Percentiles rank a stretch among this genome's conserved stretches.
Evolutionary conservation across 2,797 vertebrate species (phyloP).

Genomic region (Neostethus bicornis): DNA sequence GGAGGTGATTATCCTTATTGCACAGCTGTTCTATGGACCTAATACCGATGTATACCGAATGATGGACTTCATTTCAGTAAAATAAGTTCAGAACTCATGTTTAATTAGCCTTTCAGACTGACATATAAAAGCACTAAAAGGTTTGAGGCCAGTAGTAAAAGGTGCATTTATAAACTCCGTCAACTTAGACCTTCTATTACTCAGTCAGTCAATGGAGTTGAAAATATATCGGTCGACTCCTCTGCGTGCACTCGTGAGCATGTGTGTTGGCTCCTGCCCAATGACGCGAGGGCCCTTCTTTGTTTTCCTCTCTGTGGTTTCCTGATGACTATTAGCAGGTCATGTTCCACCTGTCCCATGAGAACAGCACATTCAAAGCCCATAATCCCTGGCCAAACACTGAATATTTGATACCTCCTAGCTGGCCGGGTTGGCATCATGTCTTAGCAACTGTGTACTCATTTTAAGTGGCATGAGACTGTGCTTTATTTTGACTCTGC

Average conservation of each 20-base stretch:
- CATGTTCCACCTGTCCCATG: constrained; percentile 76
- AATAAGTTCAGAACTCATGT: not conserved
- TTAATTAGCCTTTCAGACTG: not conserved
- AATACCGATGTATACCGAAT: no score
- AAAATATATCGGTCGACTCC: constrained; percentile 23
- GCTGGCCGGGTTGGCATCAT: constrained; percentile 51
- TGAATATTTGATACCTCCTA: constrained; percentile 81
- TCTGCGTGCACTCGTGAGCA: constrained; percentile 5
- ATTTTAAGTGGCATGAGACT: constrained; percentile 36
- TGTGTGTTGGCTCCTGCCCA: constrained; percentile 34
- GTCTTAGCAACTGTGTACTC: constrained; percentile 30
- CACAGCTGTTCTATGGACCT: not conserved
- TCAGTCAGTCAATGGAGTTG: constrained; percentile 8
- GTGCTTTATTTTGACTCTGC: constrained; percentile 27
- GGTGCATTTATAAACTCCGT: constrained; percentile 1
- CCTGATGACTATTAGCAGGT: constrained; percentile 73
- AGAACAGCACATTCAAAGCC: constrained; percentile 62
- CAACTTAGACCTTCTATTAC: constrained; percentile 5
- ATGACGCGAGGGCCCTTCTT: constrained; percentile 55
- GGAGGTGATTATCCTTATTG: not conserved
- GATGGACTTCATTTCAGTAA: not conserved
- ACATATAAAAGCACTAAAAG: not conserved
- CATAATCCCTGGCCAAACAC: constrained; percentile 78
- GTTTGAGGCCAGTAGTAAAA: not conserved
- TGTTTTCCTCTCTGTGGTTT: constrained; percentile 76